These are phyloP conservation scores for Eurystomus gularis DNA, from an alignment of 2,113 vertebrate species.

Conservation along the genomic window DNA sequence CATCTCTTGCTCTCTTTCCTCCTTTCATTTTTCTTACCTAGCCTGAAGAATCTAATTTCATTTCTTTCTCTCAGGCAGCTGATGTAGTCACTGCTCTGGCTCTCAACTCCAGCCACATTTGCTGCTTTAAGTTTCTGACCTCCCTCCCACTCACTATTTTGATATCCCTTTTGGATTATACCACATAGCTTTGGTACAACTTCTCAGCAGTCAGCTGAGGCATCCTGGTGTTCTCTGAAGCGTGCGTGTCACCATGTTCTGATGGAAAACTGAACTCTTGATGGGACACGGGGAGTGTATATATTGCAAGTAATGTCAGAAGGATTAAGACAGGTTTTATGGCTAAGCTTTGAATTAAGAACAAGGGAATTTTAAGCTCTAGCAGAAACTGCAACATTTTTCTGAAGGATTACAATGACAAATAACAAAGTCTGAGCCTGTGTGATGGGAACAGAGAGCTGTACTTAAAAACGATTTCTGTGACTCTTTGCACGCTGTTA, in stretches of 20 bases:
- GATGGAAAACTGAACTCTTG: background rate
- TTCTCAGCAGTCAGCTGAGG: background rate
- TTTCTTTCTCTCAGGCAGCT: background rate
- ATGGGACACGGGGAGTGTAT: background rate
- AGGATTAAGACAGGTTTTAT: background rate
- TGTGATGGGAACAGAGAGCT: background rate
- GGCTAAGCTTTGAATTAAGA: background rate
- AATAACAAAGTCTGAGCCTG: background rate
- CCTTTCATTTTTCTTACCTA: background rate
- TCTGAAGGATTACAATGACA: background rate
- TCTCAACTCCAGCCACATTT: background rate
- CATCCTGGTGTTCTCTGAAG: background rate
- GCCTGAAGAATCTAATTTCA: background rate
- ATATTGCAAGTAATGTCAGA: background rate
- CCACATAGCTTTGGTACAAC: background rate
- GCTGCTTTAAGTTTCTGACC: background rate
- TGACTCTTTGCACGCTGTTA: background rate
- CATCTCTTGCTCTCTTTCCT: background rate
- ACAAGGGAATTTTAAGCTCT: slow-evolving; percentile 4
- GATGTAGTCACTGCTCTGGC: background rate
- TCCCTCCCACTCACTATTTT: background rate
- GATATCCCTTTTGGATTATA: background rate
- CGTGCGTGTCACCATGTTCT: rapidly evolving
- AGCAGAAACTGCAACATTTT: background rate
- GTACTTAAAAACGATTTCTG: background rate